Percentiles rank a stretch among this genome's conserved stretches.
These are phyloP conservation scores for Agelas oroides DNA, from an alignment of 37 sponge, comb jelly and placozoan genomes.

Conservation along the genomic window DNA sequence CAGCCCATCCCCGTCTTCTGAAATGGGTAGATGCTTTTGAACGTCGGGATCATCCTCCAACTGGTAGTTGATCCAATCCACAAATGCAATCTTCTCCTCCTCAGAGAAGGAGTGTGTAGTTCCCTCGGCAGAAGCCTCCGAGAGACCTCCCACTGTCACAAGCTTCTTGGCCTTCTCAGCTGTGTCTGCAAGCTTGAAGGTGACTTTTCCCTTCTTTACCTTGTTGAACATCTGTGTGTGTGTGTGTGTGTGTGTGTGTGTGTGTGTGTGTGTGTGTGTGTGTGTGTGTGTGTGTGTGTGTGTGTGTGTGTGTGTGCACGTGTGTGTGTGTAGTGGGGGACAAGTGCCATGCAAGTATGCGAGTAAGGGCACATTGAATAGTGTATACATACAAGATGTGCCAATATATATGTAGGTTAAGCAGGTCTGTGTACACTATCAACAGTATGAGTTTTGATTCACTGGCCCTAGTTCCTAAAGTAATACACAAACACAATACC, in stretches of 20 bases:
- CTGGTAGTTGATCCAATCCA: constrained; percentile 97
- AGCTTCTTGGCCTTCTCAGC: constrained; percentile 87
- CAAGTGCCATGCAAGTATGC: too few species aligned
- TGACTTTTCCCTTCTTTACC: constrained; percentile 63
- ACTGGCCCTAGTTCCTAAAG: too few species aligned
- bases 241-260: background rate
- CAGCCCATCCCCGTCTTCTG: constrained; percentile 77
- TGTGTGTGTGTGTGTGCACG: background rate
- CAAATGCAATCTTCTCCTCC: constrained; percentile 94
- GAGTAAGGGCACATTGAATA: too few species aligned
- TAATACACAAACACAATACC: too few species aligned
- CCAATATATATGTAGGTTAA: too few species aligned
- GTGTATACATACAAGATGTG: too few species aligned
- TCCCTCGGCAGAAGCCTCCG: constrained; percentile 83
- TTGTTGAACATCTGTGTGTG: constrained; percentile 78
- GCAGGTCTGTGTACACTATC: too few species aligned
- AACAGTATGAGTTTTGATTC: too few species aligned
- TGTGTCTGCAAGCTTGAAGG: constrained; percentile 71
- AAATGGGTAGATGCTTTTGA: constrained; percentile 65
- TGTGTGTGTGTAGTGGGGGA: constrained; percentile 4
- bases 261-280: background rate
- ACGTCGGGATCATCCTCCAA: constrained; percentile 84
- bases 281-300: background rate
- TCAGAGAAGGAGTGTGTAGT: constrained; percentile 92
- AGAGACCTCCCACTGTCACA: constrained; percentile 72